Percentiles rank a stretch among this genome's conserved stretches.
phyloP scores from a whole-genome alignment of 2,113 vertebrate species.

The Microcebus griseorufus region DNA sequence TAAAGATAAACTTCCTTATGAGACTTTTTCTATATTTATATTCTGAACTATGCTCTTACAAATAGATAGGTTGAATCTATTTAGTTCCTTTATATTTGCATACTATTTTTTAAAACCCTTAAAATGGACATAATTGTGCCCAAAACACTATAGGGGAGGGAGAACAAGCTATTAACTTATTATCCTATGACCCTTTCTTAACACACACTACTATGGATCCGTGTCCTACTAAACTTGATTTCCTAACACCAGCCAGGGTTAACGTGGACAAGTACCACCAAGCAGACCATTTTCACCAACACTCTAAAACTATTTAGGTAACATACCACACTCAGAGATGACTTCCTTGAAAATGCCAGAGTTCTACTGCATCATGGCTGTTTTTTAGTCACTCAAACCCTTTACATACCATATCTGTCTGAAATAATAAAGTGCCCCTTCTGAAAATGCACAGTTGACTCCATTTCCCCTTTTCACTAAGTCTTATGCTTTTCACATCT shows the following conservation, averaged over 20 bases:
- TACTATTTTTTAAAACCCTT: background rate
- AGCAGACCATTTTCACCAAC: background rate
- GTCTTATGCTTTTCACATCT: background rate
- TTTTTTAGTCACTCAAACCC: background rate
- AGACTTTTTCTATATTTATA: constrained; percentile 50
- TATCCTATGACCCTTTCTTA: background rate
- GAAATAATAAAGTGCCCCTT: background rate
- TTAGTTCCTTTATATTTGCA: too few species aligned
- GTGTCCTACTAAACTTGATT: background rate
- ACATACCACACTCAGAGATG: background rate
- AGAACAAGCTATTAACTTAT: background rate
- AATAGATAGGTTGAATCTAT: background rate
- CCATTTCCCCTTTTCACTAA: background rate
- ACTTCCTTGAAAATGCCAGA: background rate
- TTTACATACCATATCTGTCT: background rate
- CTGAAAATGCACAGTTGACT: background rate
- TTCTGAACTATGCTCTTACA: constrained; percentile 39
- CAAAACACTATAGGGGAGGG: background rate
- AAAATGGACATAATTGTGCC: background rate
- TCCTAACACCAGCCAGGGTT: background rate
- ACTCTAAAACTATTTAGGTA: background rate
- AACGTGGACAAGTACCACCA: background rate
- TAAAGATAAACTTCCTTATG: constrained; percentile 63
- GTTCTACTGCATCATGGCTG: background rate
- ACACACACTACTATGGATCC: background rate